Percentiles rank a stretch among this genome's conserved stretches.
phyloP scores from a whole-genome alignment of 2,888 invertebrate genomes.

The Malachius bipustulatus region DNA sequence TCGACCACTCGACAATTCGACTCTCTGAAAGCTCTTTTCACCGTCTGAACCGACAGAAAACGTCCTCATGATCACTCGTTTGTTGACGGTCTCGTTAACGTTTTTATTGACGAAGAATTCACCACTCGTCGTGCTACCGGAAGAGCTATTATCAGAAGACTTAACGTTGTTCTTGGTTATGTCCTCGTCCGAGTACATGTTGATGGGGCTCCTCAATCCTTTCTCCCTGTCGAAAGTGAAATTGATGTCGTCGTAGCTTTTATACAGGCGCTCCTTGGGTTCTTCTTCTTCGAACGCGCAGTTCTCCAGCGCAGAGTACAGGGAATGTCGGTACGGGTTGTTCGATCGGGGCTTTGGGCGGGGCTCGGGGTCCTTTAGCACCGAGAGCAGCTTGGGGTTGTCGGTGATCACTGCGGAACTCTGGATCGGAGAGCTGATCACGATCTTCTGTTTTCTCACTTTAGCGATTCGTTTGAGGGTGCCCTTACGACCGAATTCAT shows the following conservation, averaged over 20 bases:
- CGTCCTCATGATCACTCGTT: too few relatives aligned
- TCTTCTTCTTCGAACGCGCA: too few relatives aligned
- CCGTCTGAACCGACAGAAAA: too few relatives aligned
- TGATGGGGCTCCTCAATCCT: slow-evolving; percentile 6
- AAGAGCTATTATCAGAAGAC: too few relatives aligned
- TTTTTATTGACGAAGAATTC: too few relatives aligned
- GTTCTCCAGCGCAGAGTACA: too few relatives aligned
- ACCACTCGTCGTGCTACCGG: too few relatives aligned
- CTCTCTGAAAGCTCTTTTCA: background rate
- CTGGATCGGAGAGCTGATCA: slow-evolving; percentile 26
- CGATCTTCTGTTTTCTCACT: slow-evolving; percentile 20
- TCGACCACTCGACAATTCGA: background rate
- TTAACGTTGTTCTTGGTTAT: background rate
- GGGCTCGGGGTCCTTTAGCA: too few relatives aligned
- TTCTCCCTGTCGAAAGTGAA: slow-evolving; percentile 20
- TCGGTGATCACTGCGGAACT: slow-evolving; percentile 26
- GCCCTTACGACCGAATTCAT: slow-evolving; percentile 24
- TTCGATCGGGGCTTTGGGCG: too few relatives aligned
- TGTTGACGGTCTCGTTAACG: too few relatives aligned
- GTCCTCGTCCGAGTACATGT: slow-evolving; percentile 15
- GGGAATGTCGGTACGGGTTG: too few relatives aligned
- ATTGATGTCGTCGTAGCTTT: slow-evolving; percentile 23
- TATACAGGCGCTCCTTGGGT: too few relatives aligned
- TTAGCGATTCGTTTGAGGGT: slow-evolving; percentile 21
- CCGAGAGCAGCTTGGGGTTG: slow-evolving; percentile 25